These are phyloP conservation scores for Bombycilla garrulus DNA, from an alignment of 2,113 vertebrate species.

Conservation along the genomic window DNA sequence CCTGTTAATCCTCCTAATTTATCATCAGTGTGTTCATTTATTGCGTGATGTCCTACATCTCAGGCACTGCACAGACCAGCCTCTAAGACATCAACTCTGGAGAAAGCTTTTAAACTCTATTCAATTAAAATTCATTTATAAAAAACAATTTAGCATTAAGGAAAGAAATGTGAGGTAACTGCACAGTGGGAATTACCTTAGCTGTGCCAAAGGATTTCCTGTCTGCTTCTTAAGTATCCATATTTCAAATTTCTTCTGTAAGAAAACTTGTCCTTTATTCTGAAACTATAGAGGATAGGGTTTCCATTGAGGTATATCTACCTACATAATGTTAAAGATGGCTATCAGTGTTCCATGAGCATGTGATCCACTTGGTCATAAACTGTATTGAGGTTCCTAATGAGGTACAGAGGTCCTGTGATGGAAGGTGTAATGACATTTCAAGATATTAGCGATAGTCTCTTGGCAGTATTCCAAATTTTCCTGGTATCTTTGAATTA, in stretches of 20 bases:
- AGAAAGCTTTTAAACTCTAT: neutral
- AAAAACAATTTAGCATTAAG: neutral
- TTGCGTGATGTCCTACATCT: rapidly evolving
- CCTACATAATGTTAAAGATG: neutral
- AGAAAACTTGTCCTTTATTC: neutral
- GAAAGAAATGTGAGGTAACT: neutral
- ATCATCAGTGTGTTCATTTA: neutral
- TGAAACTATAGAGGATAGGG: neutral
- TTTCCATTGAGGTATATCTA: neutral
- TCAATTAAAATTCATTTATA: neutral
- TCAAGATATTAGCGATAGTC: neutral
- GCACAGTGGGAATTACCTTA: neutral
- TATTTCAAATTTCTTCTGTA: neutral
- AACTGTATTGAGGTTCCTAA: neutral
- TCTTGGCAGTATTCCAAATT: neutral
- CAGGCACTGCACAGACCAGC: neutral
- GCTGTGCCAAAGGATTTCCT: neutral
- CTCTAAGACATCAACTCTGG: neutral
- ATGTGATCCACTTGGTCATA: neutral
- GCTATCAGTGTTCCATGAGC: neutral
- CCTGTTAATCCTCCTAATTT: neutral
- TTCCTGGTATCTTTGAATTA: neutral
- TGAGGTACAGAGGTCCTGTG: neutral
- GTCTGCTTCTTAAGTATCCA: neutral
- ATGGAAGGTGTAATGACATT: neutral